phyloP scores from a whole-genome alignment of 2,888 invertebrate species.

The Aethes cnicana region DNA sequence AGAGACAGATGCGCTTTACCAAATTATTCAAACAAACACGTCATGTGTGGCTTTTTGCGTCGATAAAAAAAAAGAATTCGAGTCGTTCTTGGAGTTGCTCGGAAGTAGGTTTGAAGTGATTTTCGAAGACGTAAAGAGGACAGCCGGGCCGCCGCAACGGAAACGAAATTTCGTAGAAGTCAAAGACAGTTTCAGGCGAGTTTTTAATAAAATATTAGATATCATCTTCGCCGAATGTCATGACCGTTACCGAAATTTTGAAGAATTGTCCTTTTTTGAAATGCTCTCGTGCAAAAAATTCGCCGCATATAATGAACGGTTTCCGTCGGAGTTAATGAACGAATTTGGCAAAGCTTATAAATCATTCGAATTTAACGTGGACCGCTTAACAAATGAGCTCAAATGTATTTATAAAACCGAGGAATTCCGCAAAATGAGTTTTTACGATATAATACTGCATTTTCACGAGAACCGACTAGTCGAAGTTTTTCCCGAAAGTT shows the following conservation, averaged over 20 bases:
- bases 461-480: background rate
- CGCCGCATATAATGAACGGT: background rate
- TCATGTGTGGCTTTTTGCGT: conserved; percentile 8
- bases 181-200: too few relatives aligned
- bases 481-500: background rate
- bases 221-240: background rate
- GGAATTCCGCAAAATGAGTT: background rate
- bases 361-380: background rate
- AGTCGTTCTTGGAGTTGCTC: too few relatives aligned
- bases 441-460: background rate
- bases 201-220: too few relatives aligned
- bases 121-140: too few relatives aligned
- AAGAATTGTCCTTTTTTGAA: background rate
- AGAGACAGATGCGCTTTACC: conserved; percentile 7
- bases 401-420: background rate
- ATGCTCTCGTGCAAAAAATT: background rate
- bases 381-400: background rate
- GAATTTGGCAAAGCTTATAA: background rate
- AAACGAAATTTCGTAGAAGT: too few relatives aligned
- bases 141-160: too few relatives aligned
- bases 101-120: too few relatives aligned
- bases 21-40: conserved; percentile 15
- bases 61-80: conserved; percentile 1
- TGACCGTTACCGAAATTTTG: background rate
- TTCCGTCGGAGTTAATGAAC: background rate